Evolutionary conservation across 2,888 invertebrate genomes (phyloP), one percentile per base, ranked within the genome.

Genomic region (Himalopsyche japonica): DNA sequence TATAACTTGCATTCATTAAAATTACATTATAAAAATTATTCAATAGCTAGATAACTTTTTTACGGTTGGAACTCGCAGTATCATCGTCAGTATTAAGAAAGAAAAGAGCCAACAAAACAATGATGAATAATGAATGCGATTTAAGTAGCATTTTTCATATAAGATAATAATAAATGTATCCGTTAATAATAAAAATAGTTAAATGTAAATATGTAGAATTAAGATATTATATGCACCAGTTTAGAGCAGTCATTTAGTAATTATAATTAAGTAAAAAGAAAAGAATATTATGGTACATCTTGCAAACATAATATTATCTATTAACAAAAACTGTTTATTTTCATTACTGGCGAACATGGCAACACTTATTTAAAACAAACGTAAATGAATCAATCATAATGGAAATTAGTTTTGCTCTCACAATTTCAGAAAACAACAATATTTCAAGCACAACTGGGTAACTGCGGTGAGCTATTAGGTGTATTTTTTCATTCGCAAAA

Each of bases 281-380:
- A 84, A 57, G 79, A 34, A 80, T 49, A 78, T 81, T 84, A 70
- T 27, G 70, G 70, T 70, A 70, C 70, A 82, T 81, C 86, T 87
- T 87, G 86, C 87, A 82, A 87, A 87, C 86, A 87, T 87, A 87
- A 87, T 87, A 87, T 87, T 86, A 81, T 86, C 83, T 87, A 87
- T 87, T 87, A 86, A 87, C 43, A 43, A 48, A 76, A 79, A 32
- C 76, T 49, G 77, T 34, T 84, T 79, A 48, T n/a, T 80, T 86
- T 20, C 82, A 82, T 64, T 34, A 82, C 77, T 79, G 47, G 47
- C 27, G 43, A 79, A 81, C 30, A 83, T 76, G 82, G 79, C 84
- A 85, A 64, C 70, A 70, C 70, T 70, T 5, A 70, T 57, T 43
- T 43, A 8, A 37, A 37, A 37, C 37, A 37, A 3, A 37, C 5